These are phyloP conservation scores for Drosophila hamatofila DNA, from an alignment of 2,888 invertebrate genomes.

Conservation along the genomic window DNA sequence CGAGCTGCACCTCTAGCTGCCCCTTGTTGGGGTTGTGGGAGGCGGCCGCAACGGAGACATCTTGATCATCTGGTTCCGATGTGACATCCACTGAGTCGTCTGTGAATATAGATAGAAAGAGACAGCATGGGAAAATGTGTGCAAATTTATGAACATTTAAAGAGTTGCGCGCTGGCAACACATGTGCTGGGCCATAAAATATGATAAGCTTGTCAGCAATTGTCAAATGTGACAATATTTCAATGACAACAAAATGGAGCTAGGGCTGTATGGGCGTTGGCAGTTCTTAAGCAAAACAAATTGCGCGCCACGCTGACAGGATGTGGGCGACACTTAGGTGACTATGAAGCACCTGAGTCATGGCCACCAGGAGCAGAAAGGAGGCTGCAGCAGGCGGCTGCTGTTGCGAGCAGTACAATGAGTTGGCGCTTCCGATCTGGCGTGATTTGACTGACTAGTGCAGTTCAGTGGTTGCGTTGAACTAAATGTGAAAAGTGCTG, in stretches of 20 bases:
- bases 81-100: slow-evolving; percentile 87
- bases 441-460: slow-evolving; percentile 50
- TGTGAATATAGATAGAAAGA: slow-evolving; percentile 47
- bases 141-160: slow-evolving; percentile 35
- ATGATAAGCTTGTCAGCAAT: slow-evolving; percentile 69
- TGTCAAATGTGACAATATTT: slow-evolving; percentile 79
- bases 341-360: slow-evolving; percentile 74
- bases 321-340: slow-evolving; percentile 43
- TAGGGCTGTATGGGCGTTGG: slow-evolving; percentile 7
- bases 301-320: slow-evolving; percentile 51
- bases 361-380: slow-evolving; percentile 9
- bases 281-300: slow-evolving; percentile 65
- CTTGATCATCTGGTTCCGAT: slow-evolving; percentile 87
- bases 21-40: slow-evolving; percentile 86
- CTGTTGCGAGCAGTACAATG: slow-evolving; percentile 49
- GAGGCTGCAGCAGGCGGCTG: not conserved
- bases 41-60: slow-evolving; percentile 87
- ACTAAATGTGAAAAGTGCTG: slow-evolving; percentile 37
- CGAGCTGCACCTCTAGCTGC: slow-evolving; percentile 93
- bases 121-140: slow-evolving; percentile 1
- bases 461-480: slow-evolving; percentile 28
- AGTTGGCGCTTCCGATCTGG: slow-evolving; percentile 70
- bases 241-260: slow-evolving; percentile 51
- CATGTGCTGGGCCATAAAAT: slow-evolving; percentile 55
- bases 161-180: slow-evolving; percentile 24